Percentiles rank a stretch among this genome's conserved stretches.
Evolutionary conservation across 2,888 invertebrate genomes (phyloP).

Genomic region (Ochropleura plecta): DNA sequence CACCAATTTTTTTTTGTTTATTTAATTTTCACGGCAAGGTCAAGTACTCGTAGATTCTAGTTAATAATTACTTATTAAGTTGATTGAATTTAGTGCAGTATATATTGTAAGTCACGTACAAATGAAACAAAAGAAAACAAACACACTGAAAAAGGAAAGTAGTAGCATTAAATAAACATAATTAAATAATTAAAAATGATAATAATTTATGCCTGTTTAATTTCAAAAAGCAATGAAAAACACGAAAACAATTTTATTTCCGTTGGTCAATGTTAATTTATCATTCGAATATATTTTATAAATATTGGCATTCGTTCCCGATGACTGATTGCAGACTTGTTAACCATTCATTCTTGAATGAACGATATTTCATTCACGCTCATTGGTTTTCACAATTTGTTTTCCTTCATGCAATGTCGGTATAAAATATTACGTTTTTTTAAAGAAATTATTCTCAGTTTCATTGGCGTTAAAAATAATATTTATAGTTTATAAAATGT

Average conservation of each 20-base stretch:
- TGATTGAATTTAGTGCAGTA: neutral
- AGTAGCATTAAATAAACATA: neutral
- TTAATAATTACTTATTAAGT: no score
- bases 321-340: slow-evolving; percentile 28
- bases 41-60: no score
- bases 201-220: neutral
- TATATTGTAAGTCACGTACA: no score
- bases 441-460: neutral
- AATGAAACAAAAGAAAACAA: neutral
- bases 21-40: no score
- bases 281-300: slow-evolving; percentile 22
- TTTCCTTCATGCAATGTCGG: neutral
- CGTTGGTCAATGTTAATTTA: slow-evolving; percentile 10
- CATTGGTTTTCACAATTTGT: slow-evolving; percentile 44
- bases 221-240: slow-evolving; percentile 8
- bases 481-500: neutral
- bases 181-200: neutral
- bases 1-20: no score
- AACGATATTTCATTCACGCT: slow-evolving; percentile 36
- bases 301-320: slow-evolving; percentile 10
- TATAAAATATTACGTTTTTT: neutral
- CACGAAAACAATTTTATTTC: slow-evolving; percentile 14
- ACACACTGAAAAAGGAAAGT: neutral
- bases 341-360: slow-evolving; percentile 20
- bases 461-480: slow-evolving; percentile 5